Evolutionary conservation across 1,140 invertebrate species (phyloP).

Genomic region (Zaprionus vittiger): DNA sequence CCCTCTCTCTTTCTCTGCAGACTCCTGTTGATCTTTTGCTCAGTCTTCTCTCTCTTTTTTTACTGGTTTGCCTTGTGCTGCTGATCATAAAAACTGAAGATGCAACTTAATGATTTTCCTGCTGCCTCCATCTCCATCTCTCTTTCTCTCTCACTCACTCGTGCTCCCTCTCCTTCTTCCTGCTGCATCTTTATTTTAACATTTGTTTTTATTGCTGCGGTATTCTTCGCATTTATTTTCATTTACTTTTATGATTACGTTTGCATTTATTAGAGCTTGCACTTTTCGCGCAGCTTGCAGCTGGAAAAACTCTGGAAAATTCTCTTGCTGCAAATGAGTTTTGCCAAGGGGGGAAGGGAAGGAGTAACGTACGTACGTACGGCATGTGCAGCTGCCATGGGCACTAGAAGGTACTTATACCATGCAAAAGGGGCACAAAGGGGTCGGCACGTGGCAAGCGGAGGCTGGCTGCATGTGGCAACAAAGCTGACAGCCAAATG

Average conservation of each 20-base stretch:
- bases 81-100: slow-evolving; percentile 58
- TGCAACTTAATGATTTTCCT: slow-evolving; percentile 34
- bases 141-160: background rate
- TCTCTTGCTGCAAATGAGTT: slow-evolving; percentile 64
- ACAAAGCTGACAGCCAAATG: slow-evolving; percentile 42
- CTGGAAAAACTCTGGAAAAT: slow-evolving; percentile 65
- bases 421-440: slow-evolving; percentile 28
- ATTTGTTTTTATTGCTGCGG: slow-evolving; percentile 49
- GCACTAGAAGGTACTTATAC: slow-evolving; percentile 10
- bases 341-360: background rate
- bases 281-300: slow-evolving; percentile 24
- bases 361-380: background rate
- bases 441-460: slow-evolving; percentile 46
- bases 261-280: slow-evolving; percentile 56
- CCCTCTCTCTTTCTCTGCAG: background rate
- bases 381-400: slow-evolving; percentile 22
- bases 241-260: slow-evolving; percentile 55
- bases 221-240: slow-evolving; percentile 44
- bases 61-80: slow-evolving; percentile 66
- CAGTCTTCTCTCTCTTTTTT: slow-evolving; percentile 4
- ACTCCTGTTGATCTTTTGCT: slow-evolving; percentile 31
- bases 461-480: background rate
- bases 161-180: background rate
- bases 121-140: background rate
- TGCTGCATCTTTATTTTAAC: slow-evolving; percentile 39